Base-by-base conservation (phyloP, 2,888 invertebrate genomes). In the Lepidonotus clava region DNA sequence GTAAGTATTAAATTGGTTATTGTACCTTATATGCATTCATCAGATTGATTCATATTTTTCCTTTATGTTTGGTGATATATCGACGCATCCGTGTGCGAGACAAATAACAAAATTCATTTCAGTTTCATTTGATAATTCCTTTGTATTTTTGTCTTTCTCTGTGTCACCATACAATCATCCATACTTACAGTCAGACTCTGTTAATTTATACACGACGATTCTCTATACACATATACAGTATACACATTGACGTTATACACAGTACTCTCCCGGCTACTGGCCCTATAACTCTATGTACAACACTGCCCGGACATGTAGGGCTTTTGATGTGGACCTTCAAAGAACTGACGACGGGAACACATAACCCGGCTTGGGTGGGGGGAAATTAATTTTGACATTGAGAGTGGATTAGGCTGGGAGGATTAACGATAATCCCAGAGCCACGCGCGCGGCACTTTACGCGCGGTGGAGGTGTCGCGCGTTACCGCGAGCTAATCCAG, bases 141-240 rank as follows among this genome's bases (percentile, higher is more conserved):
- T 71, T 61, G 61, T 61, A 5, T 71, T 34, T 36, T 34, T 21
- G 6, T 71, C 28, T 11, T 61, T 71, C 38, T 6, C 6, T 34
- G 34, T 34, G 28, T 11, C 34, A 71, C 38, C 71, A 71, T 71
- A 71, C 71, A 71, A 36, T 71, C 71, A 71, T 38, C n/a, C 38
- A 71, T 71, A 71, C 71, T 11, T 21, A 38, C 71, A 24, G 36
- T 28, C 28, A 61, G n/a, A n/a, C 28, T 61, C 24, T 71, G 21
- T 71, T 71, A 38, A 71, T 5, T 71, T 36, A 71, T 71, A 71
- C 71, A 71, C 38, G 36, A 71, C 71, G 38, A 71, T 71, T 71
- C 36, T 38, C 71, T 71, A 71, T 71, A 71, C 71, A 71, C 38
- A 34, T n/a, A n/a, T 11, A 18, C 28, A 61, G 14, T 71, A 34